Percentiles rank a stretch among this genome's conserved stretches.
phyloP scores from a whole-genome alignment of 1,140 invertebrate genomes.

The Eufriesea mexicana region DNA sequence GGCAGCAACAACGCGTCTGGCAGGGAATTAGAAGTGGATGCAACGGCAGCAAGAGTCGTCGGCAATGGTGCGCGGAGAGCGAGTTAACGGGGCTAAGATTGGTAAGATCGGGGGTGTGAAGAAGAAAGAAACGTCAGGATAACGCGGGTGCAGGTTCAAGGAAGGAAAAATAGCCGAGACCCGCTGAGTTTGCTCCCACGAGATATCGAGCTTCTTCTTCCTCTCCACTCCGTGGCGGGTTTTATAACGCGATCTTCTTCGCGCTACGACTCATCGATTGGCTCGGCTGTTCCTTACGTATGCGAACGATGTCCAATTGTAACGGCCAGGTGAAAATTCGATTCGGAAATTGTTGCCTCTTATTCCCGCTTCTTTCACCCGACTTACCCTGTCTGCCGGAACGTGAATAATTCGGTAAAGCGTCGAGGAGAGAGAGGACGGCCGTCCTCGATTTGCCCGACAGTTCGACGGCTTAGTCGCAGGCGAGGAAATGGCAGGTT shows the following conservation, averaged over 20 bases:
- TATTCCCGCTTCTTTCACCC: not conserved
- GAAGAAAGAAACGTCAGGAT: constrained; percentile 28
- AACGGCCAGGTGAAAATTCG: constrained; percentile 28
- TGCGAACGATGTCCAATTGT: constrained; percentile 15
- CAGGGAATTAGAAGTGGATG: constrained; percentile 55
- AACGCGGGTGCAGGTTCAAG: constrained; percentile 44
- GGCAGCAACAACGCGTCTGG: constrained; percentile 48
- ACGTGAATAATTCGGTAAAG: constrained; percentile 37
- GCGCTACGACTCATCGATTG: constrained; percentile 57
- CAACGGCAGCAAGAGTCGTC: constrained; percentile 50
- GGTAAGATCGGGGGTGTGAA: not conserved
- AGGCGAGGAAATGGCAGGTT: not conserved
- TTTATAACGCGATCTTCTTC: constrained; percentile 50
- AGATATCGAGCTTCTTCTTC: constrained; percentile 55
- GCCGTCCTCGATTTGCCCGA: not conserved
- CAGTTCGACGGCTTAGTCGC: not conserved
- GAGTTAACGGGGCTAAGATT: constrained; percentile 15
- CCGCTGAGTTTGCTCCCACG: constrained; percentile 66
- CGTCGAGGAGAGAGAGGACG: not conserved
- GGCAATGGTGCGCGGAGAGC: constrained; percentile 19
- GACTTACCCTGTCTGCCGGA: too few relatives aligned
- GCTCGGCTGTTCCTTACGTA: constrained; percentile 50
- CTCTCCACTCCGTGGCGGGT: not conserved
- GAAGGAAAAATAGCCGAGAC: constrained; percentile 65
- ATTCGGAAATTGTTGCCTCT: constrained; percentile 23